Evolutionary conservation across 92 coral and sea anemone genomes (phyloP), one percentile per base, ranked within the genome.

Genomic region (Actinostola sp.): DNA sequence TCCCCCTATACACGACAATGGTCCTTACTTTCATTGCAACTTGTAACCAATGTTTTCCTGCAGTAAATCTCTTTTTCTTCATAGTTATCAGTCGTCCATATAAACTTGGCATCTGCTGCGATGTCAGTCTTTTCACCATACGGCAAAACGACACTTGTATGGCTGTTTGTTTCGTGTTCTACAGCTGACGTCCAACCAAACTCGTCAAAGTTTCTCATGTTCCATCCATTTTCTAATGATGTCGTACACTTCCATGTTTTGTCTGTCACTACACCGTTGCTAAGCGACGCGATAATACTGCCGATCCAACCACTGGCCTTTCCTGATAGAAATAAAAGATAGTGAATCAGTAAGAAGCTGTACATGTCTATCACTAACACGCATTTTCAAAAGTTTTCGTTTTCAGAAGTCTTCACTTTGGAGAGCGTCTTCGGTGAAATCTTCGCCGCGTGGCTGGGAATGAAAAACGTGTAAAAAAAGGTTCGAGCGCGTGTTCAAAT

Each of bases 191-290:
- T 56, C 93, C 93, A 88, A 51, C 76, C 72, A 0, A 62, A 67
- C 21, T 88, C 93, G 27, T 57, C 73, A 75, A 73, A 88, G 32
- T 32, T 74, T 50, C 55, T 55, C 89, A 57, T 88, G 69, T 74
- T 79, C 93, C 93, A 88, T 28, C 89, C 86, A n/a, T 31, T 53
- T 14, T 67, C 63, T 33, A 69, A 35, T 3, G 33, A 11, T 1
- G 74, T 36, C 16, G 83, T 75, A 58, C 93, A 88, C 38, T 42
- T 76, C 93, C 93, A 88, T 21, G 77, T 48, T 14, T 57, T 39
- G 30, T 84, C 93, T 1, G 93, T 88, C 1, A 88, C 80, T 15
- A 88, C 14, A n/a, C 89, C 89, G 56, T 76, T 74, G 55, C 72
- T 70, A 59, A 88, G 58, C 19, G 92, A 87, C 56, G 86, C 92